These are phyloP conservation scores for Lipotes vexillifer DNA, from an alignment of 2,113 vertebrate species.

Conservation along the genomic window DNA sequence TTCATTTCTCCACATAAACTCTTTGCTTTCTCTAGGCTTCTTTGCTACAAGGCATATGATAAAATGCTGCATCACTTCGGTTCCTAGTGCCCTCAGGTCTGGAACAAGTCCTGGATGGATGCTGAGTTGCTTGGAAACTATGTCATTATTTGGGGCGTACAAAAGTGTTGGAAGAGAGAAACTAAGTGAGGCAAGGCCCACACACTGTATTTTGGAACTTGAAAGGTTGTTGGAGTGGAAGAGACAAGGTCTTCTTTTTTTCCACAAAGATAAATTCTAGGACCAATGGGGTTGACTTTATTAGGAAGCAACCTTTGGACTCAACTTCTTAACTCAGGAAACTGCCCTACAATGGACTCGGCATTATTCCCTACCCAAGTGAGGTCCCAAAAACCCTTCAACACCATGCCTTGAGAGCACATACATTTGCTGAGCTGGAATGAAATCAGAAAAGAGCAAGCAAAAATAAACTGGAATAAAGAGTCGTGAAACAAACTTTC, in stretches of 20 bases:
- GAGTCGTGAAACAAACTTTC: not conserved
- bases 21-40: not conserved
- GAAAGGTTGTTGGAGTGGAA: not conserved
- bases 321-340: not conserved
- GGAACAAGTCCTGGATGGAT: not conserved
- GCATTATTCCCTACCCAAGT: not conserved
- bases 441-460: not conserved
- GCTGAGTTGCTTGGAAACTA: not conserved
- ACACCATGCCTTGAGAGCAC: not conserved
- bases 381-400: not conserved
- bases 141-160: not conserved
- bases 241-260: not conserved
- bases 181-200: not conserved
- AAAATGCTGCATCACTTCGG: not conserved
- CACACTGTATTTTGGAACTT: not conserved
- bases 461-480: not conserved
- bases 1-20: not conserved
- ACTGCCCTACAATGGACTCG: not conserved
- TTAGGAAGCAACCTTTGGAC: not conserved
- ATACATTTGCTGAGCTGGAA: not conserved
- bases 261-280: not conserved
- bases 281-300: not conserved
- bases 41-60: not conserved
- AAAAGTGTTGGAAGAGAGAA: not conserved
- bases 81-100: not conserved